Base-by-base conservation (phyloP, 2,797 vertebrate species). In the Enteromius afrohamiltoni region DNA sequence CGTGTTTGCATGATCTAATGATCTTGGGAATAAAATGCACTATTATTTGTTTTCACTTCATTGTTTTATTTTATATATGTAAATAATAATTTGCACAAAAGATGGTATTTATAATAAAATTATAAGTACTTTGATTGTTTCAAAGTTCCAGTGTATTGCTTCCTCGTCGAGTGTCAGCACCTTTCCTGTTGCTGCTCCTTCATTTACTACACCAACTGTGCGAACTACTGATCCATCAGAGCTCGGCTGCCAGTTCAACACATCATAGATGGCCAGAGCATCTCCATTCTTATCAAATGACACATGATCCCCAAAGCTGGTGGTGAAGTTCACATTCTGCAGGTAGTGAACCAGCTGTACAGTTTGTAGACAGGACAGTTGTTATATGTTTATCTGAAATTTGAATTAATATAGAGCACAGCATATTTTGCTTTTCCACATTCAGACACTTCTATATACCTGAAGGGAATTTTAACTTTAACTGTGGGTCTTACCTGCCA, bases 221-320 rank as follows among this genome's bases (percentile, higher is more conserved):
- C 85, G 87, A 49, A 84, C 45, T 0, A 86, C 88, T 31, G 60
- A 82, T 64, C 91, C 92, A 79, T 92, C 89, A 6, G 86, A 83
- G 21, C 88, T 88, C 85, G 87, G 87, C 47, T 78, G 40, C 93
- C 93, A 92, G 87, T 93, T 93, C 90, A 94, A 86, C 6, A 94
- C 78, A 71, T 93, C 93, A 78, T 94, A 94, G 19, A 92, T 90
- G 64, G 91, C 91, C 77, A 93, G 78, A 11, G 90, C 90, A 82
- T 93, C 91, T 10, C 92, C 93, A 37, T 94, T 94, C 11, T 93
- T 84, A 78, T 94, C 93, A 89, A 95, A 95, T 3, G 91, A 91
- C 23, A 93, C 91, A 26, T 88, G 83, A 78, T 94, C 93, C 11
- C 92, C 93, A 84, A 91, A 94, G 6, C 84, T 2, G 77, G 93